A percentile compares a stretch with the other conserved stretches of the same genome.
phyloP scores from a whole-genome alignment of 2,113 vertebrate genomes.

The Oophaga pumilio region DNA sequence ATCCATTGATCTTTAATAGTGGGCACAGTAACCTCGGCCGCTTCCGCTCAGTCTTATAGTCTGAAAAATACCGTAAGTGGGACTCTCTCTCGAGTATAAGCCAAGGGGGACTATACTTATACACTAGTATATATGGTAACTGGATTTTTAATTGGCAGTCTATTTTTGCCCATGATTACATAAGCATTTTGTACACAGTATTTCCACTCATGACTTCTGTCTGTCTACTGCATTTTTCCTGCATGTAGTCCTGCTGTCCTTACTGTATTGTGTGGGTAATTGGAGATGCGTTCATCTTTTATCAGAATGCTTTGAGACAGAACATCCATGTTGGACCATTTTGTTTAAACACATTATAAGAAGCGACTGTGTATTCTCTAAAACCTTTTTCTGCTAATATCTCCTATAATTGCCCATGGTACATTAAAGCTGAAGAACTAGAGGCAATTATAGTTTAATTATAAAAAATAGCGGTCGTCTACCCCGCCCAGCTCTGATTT shows the following conservation, averaged over 20 bases:
- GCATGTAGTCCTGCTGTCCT: neutral
- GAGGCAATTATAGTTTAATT: constrained; percentile 10
- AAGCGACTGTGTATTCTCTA: neutral
- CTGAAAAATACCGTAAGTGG: too few species aligned
- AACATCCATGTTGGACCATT: neutral
- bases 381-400: neutral
- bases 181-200: neutral
- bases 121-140: too few species aligned
- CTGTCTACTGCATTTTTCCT: too few species aligned
- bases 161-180: too few species aligned
- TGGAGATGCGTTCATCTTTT: neutral
- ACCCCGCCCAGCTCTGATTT: neutral
- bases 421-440: constrained; percentile 8
- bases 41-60: too few species aligned
- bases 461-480: neutral
- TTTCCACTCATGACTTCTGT: neutral
- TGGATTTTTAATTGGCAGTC: too few species aligned
- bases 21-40: too few species aligned
- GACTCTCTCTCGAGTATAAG: too few species aligned
- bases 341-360: neutral
- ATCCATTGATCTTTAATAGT: too few species aligned
- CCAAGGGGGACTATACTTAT: too few species aligned
- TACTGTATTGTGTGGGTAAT: neutral
- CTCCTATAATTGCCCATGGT: constrained; percentile 24
- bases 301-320: neutral